Base-by-base conservation (phyloP, 2,797 vertebrate genomes). In the Halcyon badia region DNA sequence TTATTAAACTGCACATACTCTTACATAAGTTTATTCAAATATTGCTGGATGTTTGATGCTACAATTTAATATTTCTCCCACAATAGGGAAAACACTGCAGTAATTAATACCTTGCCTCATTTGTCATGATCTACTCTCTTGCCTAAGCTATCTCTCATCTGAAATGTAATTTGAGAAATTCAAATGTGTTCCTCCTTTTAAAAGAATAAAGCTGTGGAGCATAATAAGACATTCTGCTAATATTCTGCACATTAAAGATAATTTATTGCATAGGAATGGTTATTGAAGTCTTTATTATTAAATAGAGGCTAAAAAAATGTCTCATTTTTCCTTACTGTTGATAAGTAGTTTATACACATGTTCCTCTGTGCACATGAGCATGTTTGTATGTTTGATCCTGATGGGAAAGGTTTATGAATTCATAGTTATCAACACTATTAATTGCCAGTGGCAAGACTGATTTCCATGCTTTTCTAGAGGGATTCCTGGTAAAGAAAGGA, bases 31-130 rank as follows among this genome's bases (percentile, higher is more conserved):
- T 96, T 96, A 41, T 66, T 93, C 58, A 65, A 78, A 61, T 69
- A 72, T 57, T 95, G 24, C 39, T 92, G 80, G 89, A 89, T 92
- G 26, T 90, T 96, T 91, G 70, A 71, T 4, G 8, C 11, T 64
- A 18, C 37, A 73, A 80, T 97, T 97, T 96, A 95, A 61, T 87
- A 89, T 94, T 97, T 97, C 58, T 93, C 41, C 92, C 89, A 89
- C 69, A 95, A 87, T 73, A 87, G 51, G 48, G 64, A 92, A 97
- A 94, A 83, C 58, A 91, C 77, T 84, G 83, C 76, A 95, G 46
- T 97, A 97, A 97, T 97, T 89, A 97, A 95, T 64, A 60, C 52
- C 30, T 48, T 91, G 51, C 39, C 56, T 95, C 68, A 16, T 97
- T 98, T 96, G 72, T 93, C 83, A 97, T 96, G 87, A 87, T 91